phyloP scores from a whole-genome alignment of 2,888 invertebrate genomes.

The Brenthis hecate region DNA sequence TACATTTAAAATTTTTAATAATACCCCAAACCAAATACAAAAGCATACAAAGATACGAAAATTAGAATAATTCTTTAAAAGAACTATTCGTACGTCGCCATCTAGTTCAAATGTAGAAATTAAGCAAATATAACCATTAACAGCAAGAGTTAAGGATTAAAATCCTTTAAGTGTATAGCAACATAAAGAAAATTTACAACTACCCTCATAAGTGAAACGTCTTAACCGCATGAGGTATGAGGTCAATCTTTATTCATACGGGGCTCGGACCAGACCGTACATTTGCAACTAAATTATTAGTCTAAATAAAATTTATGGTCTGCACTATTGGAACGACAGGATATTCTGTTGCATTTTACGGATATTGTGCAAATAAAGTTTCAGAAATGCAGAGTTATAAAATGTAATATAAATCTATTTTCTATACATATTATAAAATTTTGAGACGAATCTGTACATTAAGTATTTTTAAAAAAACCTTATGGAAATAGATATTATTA shows the following conservation, averaged over 20 bases:
- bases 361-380: background rate
- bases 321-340: conserved; percentile 12
- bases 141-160: conserved; percentile 18
- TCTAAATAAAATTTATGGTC: conserved; percentile 55
- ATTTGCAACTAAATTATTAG: conserved; percentile 56
- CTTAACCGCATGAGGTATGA: conserved; percentile 65
- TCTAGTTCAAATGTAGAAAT: background rate
- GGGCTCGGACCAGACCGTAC: conserved; percentile 49
- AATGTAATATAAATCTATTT: too few relatives aligned
- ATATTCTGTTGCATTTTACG: conserved; percentile 5
- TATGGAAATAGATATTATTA: too few relatives aligned
- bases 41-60: conserved; percentile 19
- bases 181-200: conserved; percentile 64
- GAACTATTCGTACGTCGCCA: conserved; percentile 21
- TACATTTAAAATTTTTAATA: background rate
- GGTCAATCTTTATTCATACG: conserved; percentile 67
- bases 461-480: too few relatives aligned
- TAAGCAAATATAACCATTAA: conserved; percentile 14
- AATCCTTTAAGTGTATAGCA: conserved; percentile 10
- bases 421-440: too few relatives aligned
- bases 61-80: conserved; percentile 24
- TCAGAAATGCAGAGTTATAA: too few relatives aligned
- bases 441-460: too few relatives aligned
- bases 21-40: conserved; percentile 2
- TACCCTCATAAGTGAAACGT: conserved; percentile 68